A percentile compares a stretch with the other conserved stretches of the same genome.
These are phyloP conservation scores for Actias luna DNA, from an alignment of 2,888 invertebrate species.

Conservation along the genomic window DNA sequence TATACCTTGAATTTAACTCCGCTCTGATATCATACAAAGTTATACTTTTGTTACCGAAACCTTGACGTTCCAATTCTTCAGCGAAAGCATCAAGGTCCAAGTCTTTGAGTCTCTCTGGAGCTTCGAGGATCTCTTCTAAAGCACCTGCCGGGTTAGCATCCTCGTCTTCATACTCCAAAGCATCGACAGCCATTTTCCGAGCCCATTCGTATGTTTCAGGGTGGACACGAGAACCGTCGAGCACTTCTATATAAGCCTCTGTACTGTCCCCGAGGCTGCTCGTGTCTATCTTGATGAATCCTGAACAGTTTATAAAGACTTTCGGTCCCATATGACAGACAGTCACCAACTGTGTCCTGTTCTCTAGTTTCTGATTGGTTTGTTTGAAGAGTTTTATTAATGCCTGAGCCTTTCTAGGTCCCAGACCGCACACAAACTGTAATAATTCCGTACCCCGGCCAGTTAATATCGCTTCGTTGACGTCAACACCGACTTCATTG, in stretches of 20 bases:
- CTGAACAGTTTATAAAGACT: conserved; percentile 99
- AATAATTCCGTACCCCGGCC: conserved; percentile 93
- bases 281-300: conserved; percentile 99
- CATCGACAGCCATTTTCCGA: conserved; percentile 99
- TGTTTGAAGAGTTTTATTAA: conserved; percentile 93
- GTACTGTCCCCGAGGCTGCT: conserved; percentile 96
- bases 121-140: conserved; percentile 97
- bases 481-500: conserved; percentile 98
- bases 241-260: conserved; percentile 96
- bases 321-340: conserved; percentile 98
- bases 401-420: conserved; percentile 96
- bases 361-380: conserved; percentile 95
- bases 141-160: conserved; percentile 98
- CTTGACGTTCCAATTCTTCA: conserved; percentile 96
- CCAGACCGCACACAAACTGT: conserved; percentile 98
- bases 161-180: conserved; percentile 98
- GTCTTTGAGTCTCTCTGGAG: conserved; percentile 96
- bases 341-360: conserved; percentile 96
- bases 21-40: conserved; percentile 98
- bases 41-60: conserved; percentile 94
- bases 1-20: conserved; percentile 96
- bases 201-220: conserved; percentile 99
- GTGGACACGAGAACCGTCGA: conserved; percentile 98
- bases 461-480: conserved; percentile 95
- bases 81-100: conserved; percentile 99